A percentile compares a stretch with the other conserved stretches of the same genome.
Conservation (phyloP, 2,113 vertebrate genomes). For the Nansenia antarctica region DNA sequence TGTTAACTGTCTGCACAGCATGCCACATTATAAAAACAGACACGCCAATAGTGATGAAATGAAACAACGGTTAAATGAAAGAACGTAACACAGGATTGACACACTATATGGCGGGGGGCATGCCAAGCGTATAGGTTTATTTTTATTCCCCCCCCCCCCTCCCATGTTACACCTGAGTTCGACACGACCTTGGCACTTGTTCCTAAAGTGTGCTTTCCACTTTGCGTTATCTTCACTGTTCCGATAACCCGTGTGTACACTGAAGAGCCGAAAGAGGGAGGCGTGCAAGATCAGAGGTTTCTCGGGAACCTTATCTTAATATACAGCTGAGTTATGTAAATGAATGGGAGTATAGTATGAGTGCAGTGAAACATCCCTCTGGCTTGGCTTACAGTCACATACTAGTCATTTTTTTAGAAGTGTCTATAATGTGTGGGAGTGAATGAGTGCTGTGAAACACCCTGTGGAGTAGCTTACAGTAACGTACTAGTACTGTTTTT, state of each 20-base stretch:
- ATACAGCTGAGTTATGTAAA: conserved; percentile 67
- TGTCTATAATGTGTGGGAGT: not conserved
- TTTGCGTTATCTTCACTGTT: conserved; percentile 49
- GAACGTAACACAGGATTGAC: not conserved
- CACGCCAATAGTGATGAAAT: too few species aligned
- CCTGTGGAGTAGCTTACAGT: not conserved
- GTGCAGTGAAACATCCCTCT: conserved; percentile 17
- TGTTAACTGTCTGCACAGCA: too few species aligned
- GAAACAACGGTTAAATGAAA: not conserved
- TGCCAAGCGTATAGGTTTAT: not conserved
- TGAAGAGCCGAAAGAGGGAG: conserved; percentile 58
- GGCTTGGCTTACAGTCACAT: not conserved
- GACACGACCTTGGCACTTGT: conserved; percentile 48
- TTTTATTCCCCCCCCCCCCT: not conserved
- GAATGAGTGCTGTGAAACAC: not conserved
- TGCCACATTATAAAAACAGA: too few species aligned
- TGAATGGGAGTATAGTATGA: conserved; percentile 20
- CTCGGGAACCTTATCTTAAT: conserved; percentile 61
- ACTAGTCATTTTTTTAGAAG: not conserved
- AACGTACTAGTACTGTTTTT: too few species aligned
- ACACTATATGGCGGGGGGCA: not conserved
- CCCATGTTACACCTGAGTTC: not conserved
- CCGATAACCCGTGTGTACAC: conserved; percentile 37
- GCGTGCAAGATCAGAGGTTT: conserved; percentile 52
- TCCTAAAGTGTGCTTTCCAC: conserved; percentile 42